A percentile compares a stretch with the other conserved stretches of the same genome.
These are phyloP conservation scores for Otolemur crassicaudatus DNA, from an alignment of 2,797 vertebrate species.

Conservation along the genomic window DNA sequence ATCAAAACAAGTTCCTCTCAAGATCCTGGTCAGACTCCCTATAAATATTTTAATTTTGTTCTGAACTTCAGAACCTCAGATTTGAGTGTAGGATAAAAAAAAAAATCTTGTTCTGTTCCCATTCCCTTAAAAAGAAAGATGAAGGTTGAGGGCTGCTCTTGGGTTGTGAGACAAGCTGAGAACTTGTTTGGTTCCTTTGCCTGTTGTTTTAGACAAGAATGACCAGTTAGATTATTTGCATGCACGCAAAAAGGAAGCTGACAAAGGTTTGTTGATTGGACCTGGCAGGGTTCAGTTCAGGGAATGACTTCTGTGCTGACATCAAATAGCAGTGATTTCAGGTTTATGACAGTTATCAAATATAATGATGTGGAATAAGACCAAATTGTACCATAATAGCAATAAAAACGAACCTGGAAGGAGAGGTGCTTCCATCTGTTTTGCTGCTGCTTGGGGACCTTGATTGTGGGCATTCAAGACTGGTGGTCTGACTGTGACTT, in stretches of 20 bases:
- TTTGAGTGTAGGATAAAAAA: constrained; percentile 15
- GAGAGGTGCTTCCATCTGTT: constrained; percentile 51
- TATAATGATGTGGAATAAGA: constrained; percentile 72
- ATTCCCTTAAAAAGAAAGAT: not conserved
- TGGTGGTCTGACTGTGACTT: not conserved
- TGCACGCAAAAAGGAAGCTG: not conserved
- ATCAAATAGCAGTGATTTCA: constrained; percentile 60
- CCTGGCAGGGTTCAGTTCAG: constrained; percentile 46
- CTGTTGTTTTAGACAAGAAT: not conserved
- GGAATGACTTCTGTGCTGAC: constrained; percentile 57
- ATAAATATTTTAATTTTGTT: constrained; percentile 52
- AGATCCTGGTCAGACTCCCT: not conserved
- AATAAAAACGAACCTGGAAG: constrained; percentile 74
- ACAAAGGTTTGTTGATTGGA: constrained; percentile 33
- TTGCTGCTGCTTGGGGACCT: not conserved
- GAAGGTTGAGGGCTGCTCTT: not conserved
- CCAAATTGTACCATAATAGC: constrained; percentile 31
- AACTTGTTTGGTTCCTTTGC: not conserved
- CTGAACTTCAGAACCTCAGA: not conserved
- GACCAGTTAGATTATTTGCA: not conserved
- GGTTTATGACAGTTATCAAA: constrained; percentile 74
- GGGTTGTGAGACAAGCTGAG: not conserved
- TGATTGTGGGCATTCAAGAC: not conserved
- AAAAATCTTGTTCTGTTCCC: not conserved
- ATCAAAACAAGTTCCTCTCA: not conserved